Evolutionary conservation across 2,797 vertebrate genomes (phyloP).

Genomic region (Catharus ustulatus): DNA sequence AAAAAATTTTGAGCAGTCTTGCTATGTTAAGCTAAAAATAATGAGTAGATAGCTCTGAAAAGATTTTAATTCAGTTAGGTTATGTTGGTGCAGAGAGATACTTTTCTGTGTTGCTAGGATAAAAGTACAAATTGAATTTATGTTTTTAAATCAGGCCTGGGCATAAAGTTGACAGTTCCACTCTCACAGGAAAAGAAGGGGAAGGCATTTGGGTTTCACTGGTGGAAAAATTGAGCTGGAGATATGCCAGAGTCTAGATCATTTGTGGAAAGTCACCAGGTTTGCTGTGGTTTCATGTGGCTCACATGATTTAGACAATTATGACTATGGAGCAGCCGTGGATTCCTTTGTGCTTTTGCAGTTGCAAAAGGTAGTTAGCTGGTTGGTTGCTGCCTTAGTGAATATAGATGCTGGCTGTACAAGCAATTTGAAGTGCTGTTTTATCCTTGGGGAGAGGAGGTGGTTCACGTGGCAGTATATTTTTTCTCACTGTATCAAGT

Average conservation of each 20-base stretch:
- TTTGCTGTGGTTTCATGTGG: neutral
- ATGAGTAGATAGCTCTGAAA: neutral
- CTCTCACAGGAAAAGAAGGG: neutral
- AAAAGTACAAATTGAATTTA: slow-evolving; percentile 53
- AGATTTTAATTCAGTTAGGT: slow-evolving; percentile 14
- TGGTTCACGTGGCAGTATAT: neutral
- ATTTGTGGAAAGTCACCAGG: neutral
- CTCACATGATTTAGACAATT: neutral
- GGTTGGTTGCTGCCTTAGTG: neutral
- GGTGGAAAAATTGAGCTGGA: neutral
- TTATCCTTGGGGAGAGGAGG: neutral
- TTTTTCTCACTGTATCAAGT: neutral
- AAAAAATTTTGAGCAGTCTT: neutral
- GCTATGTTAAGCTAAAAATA: slow-evolving; percentile 23
- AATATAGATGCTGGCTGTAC: neutral
- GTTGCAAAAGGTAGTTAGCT: neutral
- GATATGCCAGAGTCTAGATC: neutral
- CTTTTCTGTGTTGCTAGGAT: slow-evolving; percentile 2
- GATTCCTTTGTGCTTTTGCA: neutral
- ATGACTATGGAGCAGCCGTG: neutral
- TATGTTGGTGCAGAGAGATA: neutral
- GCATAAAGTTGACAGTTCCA: neutral
- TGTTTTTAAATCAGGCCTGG: slow-evolving; percentile 25
- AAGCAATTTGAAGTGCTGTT: neutral
- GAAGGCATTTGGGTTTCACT: neutral